Conservation (phyloP, 2,113 vertebrate genomes). For the Archocentrus centrarchus region DNA sequence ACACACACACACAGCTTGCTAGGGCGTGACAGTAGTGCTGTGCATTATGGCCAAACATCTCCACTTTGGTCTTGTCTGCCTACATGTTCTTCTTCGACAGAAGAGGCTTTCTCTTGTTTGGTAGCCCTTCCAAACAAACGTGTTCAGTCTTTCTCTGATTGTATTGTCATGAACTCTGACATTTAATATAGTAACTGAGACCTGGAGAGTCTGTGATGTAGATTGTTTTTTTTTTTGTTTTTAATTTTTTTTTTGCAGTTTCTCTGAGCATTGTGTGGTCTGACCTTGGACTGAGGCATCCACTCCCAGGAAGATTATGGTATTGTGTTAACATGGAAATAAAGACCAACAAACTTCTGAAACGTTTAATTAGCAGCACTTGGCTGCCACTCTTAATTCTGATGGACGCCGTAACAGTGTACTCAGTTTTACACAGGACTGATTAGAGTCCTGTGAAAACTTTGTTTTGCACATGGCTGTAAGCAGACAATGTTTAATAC, state of each 20-base stretch:
- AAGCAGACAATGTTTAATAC: neutral
- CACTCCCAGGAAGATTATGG: neutral
- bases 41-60: neutral
- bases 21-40: neutral
- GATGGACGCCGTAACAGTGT: neutral
- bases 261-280: neutral
- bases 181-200: neutral
- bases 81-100: neutral
- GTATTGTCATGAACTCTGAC: neutral
- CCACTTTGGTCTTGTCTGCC: neutral
- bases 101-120: neutral
- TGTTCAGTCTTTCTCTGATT: too few relatives aligned
- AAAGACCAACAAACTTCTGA: neutral
- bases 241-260: neutral
- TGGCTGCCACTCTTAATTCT: neutral
- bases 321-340: neutral
- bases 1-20: neutral
- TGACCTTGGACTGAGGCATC: neutral
- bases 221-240: neutral
- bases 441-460: neutral
- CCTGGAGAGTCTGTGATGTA: neutral
- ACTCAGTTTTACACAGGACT: neutral
- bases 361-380: neutral
- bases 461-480: neutral
- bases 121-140: too few relatives aligned